Base-by-base conservation (phyloP, 2,113 vertebrate genomes). In the Garra rufa region DNA sequence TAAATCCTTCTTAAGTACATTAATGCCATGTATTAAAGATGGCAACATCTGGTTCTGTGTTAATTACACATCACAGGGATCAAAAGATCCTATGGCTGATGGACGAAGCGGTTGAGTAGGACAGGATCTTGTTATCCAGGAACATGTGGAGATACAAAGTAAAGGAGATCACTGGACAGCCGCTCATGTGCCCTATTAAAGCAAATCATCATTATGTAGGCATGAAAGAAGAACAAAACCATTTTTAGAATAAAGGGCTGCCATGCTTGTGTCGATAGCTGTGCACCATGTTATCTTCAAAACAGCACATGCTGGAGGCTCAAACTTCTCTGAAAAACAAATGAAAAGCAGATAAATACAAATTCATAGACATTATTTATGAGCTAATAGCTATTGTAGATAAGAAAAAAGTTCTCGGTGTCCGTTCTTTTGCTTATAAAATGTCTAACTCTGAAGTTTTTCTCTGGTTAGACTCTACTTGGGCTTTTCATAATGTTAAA, bases 11-110 rank as follows among this genome's bases (percentile, higher is more conserved):
- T 75, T 76, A 80, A 80, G 75, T 50, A 85, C 83, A 85, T 85
- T 80, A 88, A 83, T 85, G 69, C 63, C 69, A 76, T 26, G 59
- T 76, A 61, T 83, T 88, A 87, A 88, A 85, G 71, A 88, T 80
- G 43, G 46, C 75, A 81, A 83, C 83, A 85, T 87, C 83, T 88
- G 80, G 74, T 61, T 81, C 61, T 63, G 50, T 76, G 83, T 87
- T 85, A 87, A 87, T 83, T 88, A 81, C 85, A 80, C 74, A 87
- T 83, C 67, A 76, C 46, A 65, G 52, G 79, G 69, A 86, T 83
- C 83, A 85, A 86, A 82, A 57, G 26, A 57, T 83, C 15, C 46
- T 76, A 48, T 21, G 77, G 77, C 21, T 81, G 77, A 85, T 61
- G 75, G 34, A 63, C 69, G 34, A 50, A 48, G 14, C 41, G 41